Base-by-base conservation (phyloP, 2,797 vertebrate species). In the Decapterus maruadsi region DNA sequence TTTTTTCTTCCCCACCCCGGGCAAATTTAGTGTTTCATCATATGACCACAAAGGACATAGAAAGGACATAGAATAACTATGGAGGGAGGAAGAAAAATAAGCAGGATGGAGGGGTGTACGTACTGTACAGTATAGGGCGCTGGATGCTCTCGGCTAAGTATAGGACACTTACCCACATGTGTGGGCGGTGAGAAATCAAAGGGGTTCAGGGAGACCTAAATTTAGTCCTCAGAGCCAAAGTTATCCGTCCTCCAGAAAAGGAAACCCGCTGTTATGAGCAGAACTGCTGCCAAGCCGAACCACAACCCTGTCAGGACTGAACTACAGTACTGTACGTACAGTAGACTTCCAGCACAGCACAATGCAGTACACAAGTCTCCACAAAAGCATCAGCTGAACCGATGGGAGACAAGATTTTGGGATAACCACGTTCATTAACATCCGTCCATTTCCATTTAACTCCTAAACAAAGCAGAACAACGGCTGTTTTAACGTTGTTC, bases 181-280 rank as follows among this genome's bases (percentile, higher is more conserved):
- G 40, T 59, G 57, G 53, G 51, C 19, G 53, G 71, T 59, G 20
- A 20, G 29, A 79, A 42, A 46, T 40, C 2, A 61, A 43, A 63
- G 48, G 42, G 36, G 26, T 38, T 16, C 45, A 22, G 43, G 66
- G 22, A n/a, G n/a, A 43, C 67, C 38, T 72, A 66, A 71, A 73
- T 73, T 48, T 17, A 71, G 57, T 61, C 45, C 43, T 38, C 19
- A 9, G 43, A 65, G 69, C 56, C 59, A 73, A 66, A 77, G 60
- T 73, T 72, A 65, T 75, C 10, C 43, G 43, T 58, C 66, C 45
- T 56, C 40, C 45, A 71, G 42, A 74, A 70, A 70, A 46, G 43
- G 9, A 53, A 78, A 76, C 42, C 53, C 2, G n/a, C 26, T 13
- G 61, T 64, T 78, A 43, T 36, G 63, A 80, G 51, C 63, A 72